phyloP scores from a whole-genome alignment of 2,888 invertebrate species.

The Chromoteleia sp. region DNA sequence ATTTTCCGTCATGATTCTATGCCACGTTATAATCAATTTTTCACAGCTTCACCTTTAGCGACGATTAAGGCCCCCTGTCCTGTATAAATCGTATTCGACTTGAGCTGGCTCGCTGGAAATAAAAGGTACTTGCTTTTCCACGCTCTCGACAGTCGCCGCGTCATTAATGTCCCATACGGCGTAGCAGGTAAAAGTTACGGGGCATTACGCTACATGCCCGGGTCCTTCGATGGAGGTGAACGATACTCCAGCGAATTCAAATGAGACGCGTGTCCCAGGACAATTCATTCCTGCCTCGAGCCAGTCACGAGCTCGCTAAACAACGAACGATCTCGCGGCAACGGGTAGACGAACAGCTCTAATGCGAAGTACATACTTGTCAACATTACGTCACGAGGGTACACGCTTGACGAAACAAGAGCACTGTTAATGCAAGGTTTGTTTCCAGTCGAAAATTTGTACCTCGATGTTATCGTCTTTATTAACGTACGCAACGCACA shows the following conservation, averaged over 20 bases:
- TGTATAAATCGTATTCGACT: conserved; percentile 69
- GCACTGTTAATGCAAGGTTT: conserved; percentile 7
- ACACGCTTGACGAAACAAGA: conserved; percentile 56
- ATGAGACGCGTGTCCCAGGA: conserved; percentile 74
- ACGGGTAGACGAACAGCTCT: conserved; percentile 62
- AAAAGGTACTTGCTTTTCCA: conserved; percentile 73
- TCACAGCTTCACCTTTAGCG: conserved; percentile 72
- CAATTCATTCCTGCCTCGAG: conserved; percentile 72
- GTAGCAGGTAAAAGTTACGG: conserved; percentile 72
- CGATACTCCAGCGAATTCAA: conserved; percentile 79
- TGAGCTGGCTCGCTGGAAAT: conserved; percentile 67
- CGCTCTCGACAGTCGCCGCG: conserved; percentile 72
- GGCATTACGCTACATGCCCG: conserved; percentile 71
- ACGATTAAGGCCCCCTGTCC: conserved; percentile 70
- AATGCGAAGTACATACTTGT: conserved; percentile 69
- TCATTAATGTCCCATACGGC: conserved; percentile 73
- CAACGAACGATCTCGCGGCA: conserved; percentile 67
- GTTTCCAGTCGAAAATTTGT: conserved; percentile 3
- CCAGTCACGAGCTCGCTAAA: conserved; percentile 72
- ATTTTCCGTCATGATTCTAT: conserved; percentile 64
- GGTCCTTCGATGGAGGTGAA: conserved; percentile 77
- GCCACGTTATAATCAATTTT: conserved; percentile 70
- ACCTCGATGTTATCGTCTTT: background rate
- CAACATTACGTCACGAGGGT: conserved; percentile 74
- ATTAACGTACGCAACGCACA: background rate